Conservation (phyloP, 2,113 vertebrate species). For the Crotalus horridus region DNA sequence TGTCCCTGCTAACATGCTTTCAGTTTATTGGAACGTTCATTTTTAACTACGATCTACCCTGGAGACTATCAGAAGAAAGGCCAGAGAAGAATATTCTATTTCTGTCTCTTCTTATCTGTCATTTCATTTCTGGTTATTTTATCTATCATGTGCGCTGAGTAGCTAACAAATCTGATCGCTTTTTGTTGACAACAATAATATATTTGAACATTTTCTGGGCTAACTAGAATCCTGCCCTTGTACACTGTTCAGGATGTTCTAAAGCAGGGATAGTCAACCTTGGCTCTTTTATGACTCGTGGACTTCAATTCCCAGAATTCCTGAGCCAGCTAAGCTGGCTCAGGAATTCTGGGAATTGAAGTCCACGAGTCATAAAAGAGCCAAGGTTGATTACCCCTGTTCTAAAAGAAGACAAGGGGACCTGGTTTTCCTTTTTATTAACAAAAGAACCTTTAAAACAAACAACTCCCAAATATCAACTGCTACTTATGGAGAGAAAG, state of each 20-base stretch:
- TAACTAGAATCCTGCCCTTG: not conserved
- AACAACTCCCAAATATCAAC: slow-evolving; percentile 42
- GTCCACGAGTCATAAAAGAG: too few relatives aligned
- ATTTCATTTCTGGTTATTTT: not conserved
- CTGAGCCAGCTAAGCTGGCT: too few relatives aligned
- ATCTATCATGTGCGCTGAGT: not conserved
- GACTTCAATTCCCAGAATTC: too few relatives aligned
- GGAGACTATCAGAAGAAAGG: not conserved
- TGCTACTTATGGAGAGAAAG: slow-evolving; percentile 29
- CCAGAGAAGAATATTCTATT: not conserved
- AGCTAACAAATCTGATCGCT: not conserved
- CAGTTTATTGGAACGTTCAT: not conserved
- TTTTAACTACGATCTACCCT: not conserved
- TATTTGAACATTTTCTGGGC: not conserved
- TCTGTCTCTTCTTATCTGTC: not conserved
- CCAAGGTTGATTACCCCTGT: too few relatives aligned
- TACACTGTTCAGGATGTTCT: not conserved
- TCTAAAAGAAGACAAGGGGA: not conserved
- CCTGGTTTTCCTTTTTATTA: not conserved
- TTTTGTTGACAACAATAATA: not conserved
- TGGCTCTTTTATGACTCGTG: too few relatives aligned
- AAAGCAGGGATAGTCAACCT: too few relatives aligned
- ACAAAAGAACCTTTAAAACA: not conserved
- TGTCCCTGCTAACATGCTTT: not conserved
- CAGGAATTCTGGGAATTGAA: too few relatives aligned